Base-by-base conservation (phyloP, 2,888 invertebrate genomes). In the Noctua janthina region DNA sequence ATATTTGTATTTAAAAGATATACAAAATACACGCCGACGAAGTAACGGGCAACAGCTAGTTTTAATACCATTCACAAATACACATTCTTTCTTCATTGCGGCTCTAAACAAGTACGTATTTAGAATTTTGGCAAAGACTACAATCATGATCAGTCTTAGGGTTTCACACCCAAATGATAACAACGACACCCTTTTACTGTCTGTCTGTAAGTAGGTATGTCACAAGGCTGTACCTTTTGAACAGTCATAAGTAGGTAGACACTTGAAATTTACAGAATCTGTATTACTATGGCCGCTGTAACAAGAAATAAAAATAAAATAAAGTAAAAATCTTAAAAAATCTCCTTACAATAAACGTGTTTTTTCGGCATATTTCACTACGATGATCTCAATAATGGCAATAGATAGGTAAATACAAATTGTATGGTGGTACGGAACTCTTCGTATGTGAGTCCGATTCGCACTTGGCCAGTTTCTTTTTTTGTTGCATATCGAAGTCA, bases 401-500 rank as follows among this genome's bases (percentile, higher is more conserved):
- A 54, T 20, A 54, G 5, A 54, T 51, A 51, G 0, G 15, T 13
- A 51, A 20, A 54, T 23, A 29, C 29, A 35, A 29, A 17, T 64
- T 64, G 2, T 35, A 35, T 17, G 2, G 29, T 64, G 20, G 23
- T 43, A 46, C n/a, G 11, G 68, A 46, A 46, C 8, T 15, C 15
- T 46, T 64, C 35, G 35, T 68, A 13, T n/a, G 7, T 3, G 43
- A 68, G 46, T n/a, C 15, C 8, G 46, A 68, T n/a, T 68, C 68
- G n/a, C n/a, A 68, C 13, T n/a, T 68, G 10, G 1, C n/a, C 67
- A n/a, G 13, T 29, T 15, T 49, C 74, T 29, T 66, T 70, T 79
- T 82, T 54, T 78, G 43, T n/a, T 54, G 29, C 35, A 10, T 72
- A 35, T 66, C 43, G 62, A 29, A 74, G 35, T 62, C 43, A 74